Evolutionary conservation across 2,888 invertebrate genomes (phyloP), one percentile per base, ranked within the genome.

Genomic region (Archips crataeganus): DNA sequence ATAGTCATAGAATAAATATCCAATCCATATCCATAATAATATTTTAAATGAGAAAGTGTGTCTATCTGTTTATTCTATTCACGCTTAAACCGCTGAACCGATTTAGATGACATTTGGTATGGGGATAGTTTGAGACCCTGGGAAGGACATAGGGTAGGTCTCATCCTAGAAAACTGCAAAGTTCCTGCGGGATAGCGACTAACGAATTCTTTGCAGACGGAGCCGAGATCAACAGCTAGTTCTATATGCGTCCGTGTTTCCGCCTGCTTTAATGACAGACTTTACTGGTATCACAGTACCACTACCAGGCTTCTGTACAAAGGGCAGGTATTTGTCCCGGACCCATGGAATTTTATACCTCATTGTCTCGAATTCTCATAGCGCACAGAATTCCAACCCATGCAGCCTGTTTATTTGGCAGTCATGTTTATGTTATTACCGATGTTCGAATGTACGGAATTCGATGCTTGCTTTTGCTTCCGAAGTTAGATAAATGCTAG

Each of bases 361-460:
- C 73, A 74, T 74, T 70, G 74, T 74, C 54, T 74, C 34, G 45
- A 59, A 51, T 54, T 70, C 69, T 60, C 74, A 74, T 74, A 74
- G 70, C 51, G 74, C 74, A 74, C 74, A 69, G 70, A 74, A 74
- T 74, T 60, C 74, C 74, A 9, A 60, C 65, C 13, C 70, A n/a
- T n/a, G n/a, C n/a, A 23, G 74, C 65, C 72, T 65, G 74, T 74
- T 70, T 74, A 70, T 74, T 74, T 74, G 74, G 74, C 74, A 74
- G 74, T 74, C 74, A 70, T 74, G 74, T 74, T 74, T 74, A 74
- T 74, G 74, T 74, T 74, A 74, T 70, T 69, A 70, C 74, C 74
- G 74, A 74, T 70, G 73, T 74, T 74, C 73, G 64, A 74, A 74
- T 69, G 69, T 45, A 74, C 69, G 70, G 74, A 74, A 74, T 74